Conservation (phyloP, 2,797 vertebrate genomes). For the Pelobates cultripes region DNA sequence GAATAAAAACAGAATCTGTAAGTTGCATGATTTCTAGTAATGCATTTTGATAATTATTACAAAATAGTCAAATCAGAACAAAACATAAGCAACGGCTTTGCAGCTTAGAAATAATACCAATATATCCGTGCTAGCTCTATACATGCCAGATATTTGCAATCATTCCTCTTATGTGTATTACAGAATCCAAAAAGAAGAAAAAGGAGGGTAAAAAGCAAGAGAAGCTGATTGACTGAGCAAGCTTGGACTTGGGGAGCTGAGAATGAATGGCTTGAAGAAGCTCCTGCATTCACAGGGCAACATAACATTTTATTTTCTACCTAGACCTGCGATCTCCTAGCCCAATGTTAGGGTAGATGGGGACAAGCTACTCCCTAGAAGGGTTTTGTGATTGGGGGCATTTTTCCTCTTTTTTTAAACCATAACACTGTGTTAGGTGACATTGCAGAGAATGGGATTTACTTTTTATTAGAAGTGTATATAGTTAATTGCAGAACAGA, state of each 20-base stretch:
- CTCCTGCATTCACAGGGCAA: slow-evolving; percentile 50
- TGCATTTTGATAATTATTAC: too few species aligned
- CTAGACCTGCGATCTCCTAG: slow-evolving; percentile 76
- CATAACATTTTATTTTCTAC: slow-evolving; percentile 74
- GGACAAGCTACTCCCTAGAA: slow-evolving; percentile 49
- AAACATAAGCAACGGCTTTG: too few species aligned
- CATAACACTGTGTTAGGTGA: slow-evolving; percentile 71
- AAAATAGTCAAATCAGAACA: too few species aligned
- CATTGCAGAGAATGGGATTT: slow-evolving; percentile 68
- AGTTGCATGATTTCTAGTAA: too few species aligned
- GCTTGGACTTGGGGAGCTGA: slow-evolving; percentile 35
- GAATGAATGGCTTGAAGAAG: slow-evolving; percentile 42
- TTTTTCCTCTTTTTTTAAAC: slow-evolving; percentile 63
- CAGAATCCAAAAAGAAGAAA: slow-evolving; percentile 84
- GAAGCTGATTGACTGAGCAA: slow-evolving; percentile 76
- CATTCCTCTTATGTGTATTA: slow-evolving; percentile 52
- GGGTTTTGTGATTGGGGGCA: slow-evolving; percentile 63
- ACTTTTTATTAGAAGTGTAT: slow-evolving; percentile 59
- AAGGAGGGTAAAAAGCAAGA: slow-evolving; percentile 82
- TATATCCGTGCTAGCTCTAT: too few species aligned
- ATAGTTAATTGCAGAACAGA: slow-evolving; percentile 12
- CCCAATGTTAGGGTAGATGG: slow-evolving; percentile 71
- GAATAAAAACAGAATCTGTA: too few species aligned
- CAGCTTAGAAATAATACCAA: too few species aligned
- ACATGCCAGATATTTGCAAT: background rate